A percentile compares a stretch with the other conserved stretches of the same genome.
These are phyloP conservation scores for Cromileptes altivelis DNA, from an alignment of 2,113 vertebrate species.

Conservation along the genomic window DNA sequence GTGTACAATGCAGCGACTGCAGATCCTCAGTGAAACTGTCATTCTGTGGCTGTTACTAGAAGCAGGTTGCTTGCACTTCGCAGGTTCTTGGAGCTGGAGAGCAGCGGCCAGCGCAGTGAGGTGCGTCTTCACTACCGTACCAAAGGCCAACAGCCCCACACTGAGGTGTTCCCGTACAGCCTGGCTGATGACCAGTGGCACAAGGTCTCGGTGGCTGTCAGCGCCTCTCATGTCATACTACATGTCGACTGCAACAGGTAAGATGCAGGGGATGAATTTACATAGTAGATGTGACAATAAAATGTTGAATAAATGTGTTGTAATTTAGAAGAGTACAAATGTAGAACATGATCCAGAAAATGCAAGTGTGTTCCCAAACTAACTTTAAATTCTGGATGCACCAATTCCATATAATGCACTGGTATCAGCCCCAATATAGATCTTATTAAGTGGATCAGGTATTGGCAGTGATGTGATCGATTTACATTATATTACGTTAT, in stretches of 20 bases:
- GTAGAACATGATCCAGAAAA: neutral
- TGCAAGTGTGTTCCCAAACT: neutral
- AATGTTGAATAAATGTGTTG: neutral
- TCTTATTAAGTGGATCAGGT: neutral
- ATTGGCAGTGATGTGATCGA: neutral
- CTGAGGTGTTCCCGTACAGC: conserved; percentile 96
- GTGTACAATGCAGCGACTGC: neutral
- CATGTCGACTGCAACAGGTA: conserved; percentile 98
- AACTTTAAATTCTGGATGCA: neutral
- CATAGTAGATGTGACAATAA: neutral
- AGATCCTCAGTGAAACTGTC: neutral
- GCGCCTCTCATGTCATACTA: conserved; percentile 94
- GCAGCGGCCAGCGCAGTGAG: conserved; percentile 97
- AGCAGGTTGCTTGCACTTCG: neutral
- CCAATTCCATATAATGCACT: neutral
- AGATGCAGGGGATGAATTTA: conserved; percentile 32
- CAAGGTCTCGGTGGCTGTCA: conserved; percentile 94
- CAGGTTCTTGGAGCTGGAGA: conserved; percentile 97
- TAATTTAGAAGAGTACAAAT: neutral
- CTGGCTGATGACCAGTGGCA: conserved; percentile 98
- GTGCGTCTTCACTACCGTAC: conserved; percentile 95
- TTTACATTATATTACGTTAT: neutral
- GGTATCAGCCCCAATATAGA: neutral
- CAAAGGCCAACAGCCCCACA: conserved; percentile 90
- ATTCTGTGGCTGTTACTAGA: conserved; percentile 10